Evolutionary conservation across 2,888 invertebrate species (phyloP).

Genomic region (Dasysyrphus albostriatus): DNA sequence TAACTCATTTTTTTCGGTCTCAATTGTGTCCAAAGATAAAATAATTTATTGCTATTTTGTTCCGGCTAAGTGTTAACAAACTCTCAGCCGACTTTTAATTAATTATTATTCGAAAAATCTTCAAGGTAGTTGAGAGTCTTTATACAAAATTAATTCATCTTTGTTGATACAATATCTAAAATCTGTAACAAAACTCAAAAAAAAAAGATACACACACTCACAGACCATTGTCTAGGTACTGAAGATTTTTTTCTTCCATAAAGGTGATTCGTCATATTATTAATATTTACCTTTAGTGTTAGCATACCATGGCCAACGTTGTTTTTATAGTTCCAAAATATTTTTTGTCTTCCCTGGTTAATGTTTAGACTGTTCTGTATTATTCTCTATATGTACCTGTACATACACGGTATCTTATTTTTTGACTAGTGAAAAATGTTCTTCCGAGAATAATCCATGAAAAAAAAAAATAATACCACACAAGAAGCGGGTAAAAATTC

Average conservation of each 20-base stretch:
- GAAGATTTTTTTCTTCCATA: slow-evolving; percentile 12
- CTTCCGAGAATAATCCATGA: slow-evolving; percentile 15
- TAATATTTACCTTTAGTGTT: neutral
- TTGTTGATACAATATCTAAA: slow-evolving; percentile 8
- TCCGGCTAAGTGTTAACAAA: slow-evolving; percentile 65
- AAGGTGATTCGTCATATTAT: slow-evolving; percentile 8
- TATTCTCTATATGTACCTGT: neutral
- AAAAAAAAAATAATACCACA: neutral
- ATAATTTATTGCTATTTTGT: slow-evolving; percentile 32
- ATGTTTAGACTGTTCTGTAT: slow-evolving; percentile 2
- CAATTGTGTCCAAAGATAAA: slow-evolving; percentile 16
- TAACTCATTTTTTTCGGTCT: neutral
- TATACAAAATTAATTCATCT: slow-evolving; percentile 15
- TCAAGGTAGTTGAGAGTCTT: slow-evolving; percentile 64
- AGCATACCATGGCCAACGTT: slow-evolving; percentile 14
- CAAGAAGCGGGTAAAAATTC: neutral
- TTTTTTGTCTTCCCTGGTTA: slow-evolving; percentile 10
- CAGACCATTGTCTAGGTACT: slow-evolving; percentile 17
- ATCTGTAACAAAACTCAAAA: slow-evolving; percentile 29
- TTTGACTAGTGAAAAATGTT: slow-evolving; percentile 19
- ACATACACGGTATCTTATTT: no score
- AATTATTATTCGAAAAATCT: slow-evolving; percentile 57
- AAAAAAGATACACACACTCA: neutral
- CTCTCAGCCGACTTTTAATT: slow-evolving; percentile 52
- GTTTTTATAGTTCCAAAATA: neutral